A percentile compares a stretch with the other conserved stretches of the same genome.
These are phyloP conservation scores for Piaya cayana DNA, from an alignment of 2,113 vertebrate species.

Conservation along the genomic window DNA sequence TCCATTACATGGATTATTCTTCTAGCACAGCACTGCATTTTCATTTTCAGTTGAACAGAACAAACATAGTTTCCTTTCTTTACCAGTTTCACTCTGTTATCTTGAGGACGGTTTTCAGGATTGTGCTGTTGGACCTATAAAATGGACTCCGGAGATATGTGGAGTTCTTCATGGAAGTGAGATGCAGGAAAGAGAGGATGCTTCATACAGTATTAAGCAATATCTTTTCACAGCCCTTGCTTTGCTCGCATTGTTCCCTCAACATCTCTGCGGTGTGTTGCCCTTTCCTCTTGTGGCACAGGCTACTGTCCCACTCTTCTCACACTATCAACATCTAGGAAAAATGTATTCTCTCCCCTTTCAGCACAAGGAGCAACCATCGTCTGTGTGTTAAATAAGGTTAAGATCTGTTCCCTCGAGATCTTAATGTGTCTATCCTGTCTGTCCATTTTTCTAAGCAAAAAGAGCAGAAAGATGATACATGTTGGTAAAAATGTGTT, in stretches of 20 bases:
- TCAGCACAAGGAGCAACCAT: neutral
- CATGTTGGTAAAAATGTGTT: neutral
- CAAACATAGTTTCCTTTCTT: neutral
- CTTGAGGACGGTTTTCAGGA: neutral
- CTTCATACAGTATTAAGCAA: neutral
- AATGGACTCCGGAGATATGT: neutral
- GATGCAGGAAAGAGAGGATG: neutral
- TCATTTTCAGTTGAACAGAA: neutral
- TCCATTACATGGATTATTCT: neutral
- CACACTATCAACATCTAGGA: neutral
- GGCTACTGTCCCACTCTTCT: neutral
- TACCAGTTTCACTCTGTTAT: neutral
- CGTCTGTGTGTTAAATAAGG: accelerated
- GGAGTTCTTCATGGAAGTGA: neutral
- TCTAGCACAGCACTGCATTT: neutral
- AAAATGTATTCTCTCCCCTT: neutral
- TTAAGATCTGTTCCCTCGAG: neutral
- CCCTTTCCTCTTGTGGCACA: neutral
- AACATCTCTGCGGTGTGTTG: neutral
- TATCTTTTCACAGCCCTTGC: neutral
- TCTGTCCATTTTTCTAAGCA: neutral
- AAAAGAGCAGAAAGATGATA: neutral
- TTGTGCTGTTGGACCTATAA: neutral
- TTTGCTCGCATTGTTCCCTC: neutral
- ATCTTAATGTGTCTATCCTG: too few relatives aligned